phyloP scores from a whole-genome alignment of 2,797 vertebrate genomes.

The Xiphorhynchus erythropygius region DNA sequence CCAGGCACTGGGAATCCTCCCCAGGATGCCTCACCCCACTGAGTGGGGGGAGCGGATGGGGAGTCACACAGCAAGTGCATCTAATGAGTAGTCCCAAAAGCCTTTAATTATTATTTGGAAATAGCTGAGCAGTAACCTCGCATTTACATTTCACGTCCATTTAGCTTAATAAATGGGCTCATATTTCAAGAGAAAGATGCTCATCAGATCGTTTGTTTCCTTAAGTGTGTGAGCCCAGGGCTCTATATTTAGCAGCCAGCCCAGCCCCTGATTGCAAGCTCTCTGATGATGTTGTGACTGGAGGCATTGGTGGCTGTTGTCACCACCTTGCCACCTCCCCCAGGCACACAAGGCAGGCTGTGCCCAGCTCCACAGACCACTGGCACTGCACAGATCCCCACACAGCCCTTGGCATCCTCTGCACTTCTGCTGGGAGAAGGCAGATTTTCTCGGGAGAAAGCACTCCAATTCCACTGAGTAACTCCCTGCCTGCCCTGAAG shows the following conservation, averaged over 20 bases:
- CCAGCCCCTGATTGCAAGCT: not conserved
- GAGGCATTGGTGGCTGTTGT: not conserved
- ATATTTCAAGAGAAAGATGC: constrained; percentile 26
- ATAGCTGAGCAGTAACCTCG: constrained; percentile 26
- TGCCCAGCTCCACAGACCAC: not conserved
- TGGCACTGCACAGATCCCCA: not conserved
- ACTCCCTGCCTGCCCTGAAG: not conserved
- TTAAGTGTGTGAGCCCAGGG: not conserved
- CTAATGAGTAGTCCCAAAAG: not conserved
- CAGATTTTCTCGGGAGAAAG: accelerated
- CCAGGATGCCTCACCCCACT: not conserved
- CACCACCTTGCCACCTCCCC: not conserved
- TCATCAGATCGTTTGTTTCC: constrained; percentile 60
- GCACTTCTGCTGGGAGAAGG: not conserved
- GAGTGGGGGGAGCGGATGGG: not conserved
- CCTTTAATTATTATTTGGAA: constrained; percentile 52
- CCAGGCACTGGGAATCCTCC: accelerated
- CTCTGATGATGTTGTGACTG: constrained; percentile 4
- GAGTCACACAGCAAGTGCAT: not conserved
- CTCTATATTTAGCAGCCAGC: constrained; percentile 53
- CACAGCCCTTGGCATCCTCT: not conserved
- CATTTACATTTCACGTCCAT: constrained; percentile 43
- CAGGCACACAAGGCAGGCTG: accelerated
- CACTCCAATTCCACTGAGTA: accelerated
- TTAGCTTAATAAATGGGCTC: constrained; percentile 48